Evolutionary conservation across 1,140 invertebrate species (phyloP).

Genomic region (Pomacea maculata): DNA sequence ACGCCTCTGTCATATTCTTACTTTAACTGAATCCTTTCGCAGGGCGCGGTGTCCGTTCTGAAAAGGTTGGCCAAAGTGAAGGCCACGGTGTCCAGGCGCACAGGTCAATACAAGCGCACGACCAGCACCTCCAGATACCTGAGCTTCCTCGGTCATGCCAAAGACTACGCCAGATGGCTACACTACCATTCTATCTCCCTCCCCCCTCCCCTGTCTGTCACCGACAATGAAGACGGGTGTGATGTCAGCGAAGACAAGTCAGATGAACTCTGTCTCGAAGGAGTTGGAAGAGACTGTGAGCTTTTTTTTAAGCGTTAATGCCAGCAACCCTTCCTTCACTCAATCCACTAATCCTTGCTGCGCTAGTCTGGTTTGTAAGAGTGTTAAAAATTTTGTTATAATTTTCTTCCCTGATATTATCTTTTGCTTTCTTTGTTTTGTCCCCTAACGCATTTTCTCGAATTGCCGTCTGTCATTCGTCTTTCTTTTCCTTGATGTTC

Average conservation of each 20-base stretch:
- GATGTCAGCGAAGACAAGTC: background rate
- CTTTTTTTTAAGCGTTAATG: background rate
- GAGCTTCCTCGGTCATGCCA: constrained; percentile 21
- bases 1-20: too few relatives aligned
- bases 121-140: constrained; percentile 8
- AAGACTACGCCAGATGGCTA: constrained; percentile 18
- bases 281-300: background rate
- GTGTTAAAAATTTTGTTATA: too few relatives aligned
- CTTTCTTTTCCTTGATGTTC: background rate
- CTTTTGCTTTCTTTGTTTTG: background rate
- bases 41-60: constrained; percentile 51
- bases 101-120: constrained; percentile 15
- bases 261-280: background rate
- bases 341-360: too few relatives aligned
- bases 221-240: constrained; percentile 11
- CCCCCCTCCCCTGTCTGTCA: constrained; percentile 4
- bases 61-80: constrained; percentile 47
- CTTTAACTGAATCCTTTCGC: background rate
- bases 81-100: constrained; percentile 35
- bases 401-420: too few relatives aligned
- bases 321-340: too few relatives aligned
- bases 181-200: constrained; percentile 11
- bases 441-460: background rate
- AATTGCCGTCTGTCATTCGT: background rate
- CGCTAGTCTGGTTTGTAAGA: too few relatives aligned